phyloP scores from a whole-genome alignment of 2,888 invertebrate species.

The Platycnemis pennipes region DNA sequence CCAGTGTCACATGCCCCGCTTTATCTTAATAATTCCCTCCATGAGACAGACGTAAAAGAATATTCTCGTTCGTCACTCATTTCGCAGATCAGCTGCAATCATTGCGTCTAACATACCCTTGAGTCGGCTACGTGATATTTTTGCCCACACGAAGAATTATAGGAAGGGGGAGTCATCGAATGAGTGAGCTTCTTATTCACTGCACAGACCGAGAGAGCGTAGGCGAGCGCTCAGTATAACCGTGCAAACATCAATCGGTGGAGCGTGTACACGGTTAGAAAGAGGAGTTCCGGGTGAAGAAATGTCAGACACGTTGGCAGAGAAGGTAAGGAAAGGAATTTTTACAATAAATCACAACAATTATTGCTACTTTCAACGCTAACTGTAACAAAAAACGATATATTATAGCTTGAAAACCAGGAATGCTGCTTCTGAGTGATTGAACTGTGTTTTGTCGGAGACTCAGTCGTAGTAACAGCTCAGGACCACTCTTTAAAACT shows the following conservation, averaged over 20 bases:
- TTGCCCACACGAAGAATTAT: neutral
- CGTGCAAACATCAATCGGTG: conserved; percentile 47
- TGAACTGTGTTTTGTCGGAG: neutral
- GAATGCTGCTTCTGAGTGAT: neutral
- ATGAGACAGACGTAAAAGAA: neutral
- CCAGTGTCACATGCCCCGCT: neutral
- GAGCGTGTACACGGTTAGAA: conserved; percentile 46
- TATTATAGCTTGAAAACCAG: neutral
- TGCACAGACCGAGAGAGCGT: neutral
- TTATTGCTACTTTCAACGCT: too few relatives aligned
- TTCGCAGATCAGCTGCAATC: neutral
- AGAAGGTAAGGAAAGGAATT: conserved; percentile 17
- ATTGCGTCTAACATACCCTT: neutral
- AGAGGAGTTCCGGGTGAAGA: conserved; percentile 26
- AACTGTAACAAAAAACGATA: neutral
- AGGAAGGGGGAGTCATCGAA: conserved; percentile 17
- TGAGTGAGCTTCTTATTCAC: conserved; percentile 30
- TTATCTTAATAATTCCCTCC: neutral
- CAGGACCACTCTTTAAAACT: neutral
- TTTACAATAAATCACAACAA: too few relatives aligned
- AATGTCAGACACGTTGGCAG: conserved; percentile 58
- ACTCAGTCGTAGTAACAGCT: neutral
- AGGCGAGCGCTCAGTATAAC: conserved; percentile 31
- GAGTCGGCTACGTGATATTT: neutral
- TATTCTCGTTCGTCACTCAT: neutral